Conservation (phyloP, 2,888 invertebrate species). For the Heterodera filipjevi region DNA sequence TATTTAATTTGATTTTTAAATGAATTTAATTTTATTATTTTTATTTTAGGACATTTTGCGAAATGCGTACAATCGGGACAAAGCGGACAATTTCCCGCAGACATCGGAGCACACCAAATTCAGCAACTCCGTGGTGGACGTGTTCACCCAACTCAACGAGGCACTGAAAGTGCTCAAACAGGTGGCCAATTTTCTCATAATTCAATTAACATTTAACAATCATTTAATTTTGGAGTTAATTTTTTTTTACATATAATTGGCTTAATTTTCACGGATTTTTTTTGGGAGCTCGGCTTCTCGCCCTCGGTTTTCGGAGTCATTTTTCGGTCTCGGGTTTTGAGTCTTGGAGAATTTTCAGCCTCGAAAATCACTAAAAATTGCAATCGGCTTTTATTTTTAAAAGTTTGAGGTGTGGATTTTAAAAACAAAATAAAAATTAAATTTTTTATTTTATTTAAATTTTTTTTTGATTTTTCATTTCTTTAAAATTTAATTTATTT, state of each 20-base stretch:
- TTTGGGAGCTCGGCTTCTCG: no score
- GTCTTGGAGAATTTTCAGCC: no score
- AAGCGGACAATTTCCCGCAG: conserved; percentile 83
- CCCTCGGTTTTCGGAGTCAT: no score
- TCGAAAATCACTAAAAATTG: no score
- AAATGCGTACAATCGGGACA: conserved; percentile 94
- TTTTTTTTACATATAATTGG: no score
- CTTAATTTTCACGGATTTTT: no score
- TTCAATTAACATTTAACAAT: background rate
- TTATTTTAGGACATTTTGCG: conserved; percentile 83
- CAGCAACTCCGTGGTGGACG: conserved; percentile 98
- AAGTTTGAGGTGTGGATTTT: background rate
- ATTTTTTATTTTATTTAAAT: conserved; percentile 9
- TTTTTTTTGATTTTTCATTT: background rate
- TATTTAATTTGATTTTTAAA: background rate
- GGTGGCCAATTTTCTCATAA: conserved; percentile 31
- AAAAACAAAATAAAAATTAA: background rate
- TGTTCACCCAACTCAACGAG: conserved; percentile 98
- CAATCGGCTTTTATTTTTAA: no score
- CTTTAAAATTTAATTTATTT: no score
- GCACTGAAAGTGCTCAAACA: conserved; percentile 90
- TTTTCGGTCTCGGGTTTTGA: no score
- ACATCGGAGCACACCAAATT: conserved; percentile 98
- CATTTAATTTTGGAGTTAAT: background rate
- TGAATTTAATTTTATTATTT: background rate